Base-by-base conservation (phyloP, 2,797 vertebrate genomes). In the Sebastes nivosus region DNA sequence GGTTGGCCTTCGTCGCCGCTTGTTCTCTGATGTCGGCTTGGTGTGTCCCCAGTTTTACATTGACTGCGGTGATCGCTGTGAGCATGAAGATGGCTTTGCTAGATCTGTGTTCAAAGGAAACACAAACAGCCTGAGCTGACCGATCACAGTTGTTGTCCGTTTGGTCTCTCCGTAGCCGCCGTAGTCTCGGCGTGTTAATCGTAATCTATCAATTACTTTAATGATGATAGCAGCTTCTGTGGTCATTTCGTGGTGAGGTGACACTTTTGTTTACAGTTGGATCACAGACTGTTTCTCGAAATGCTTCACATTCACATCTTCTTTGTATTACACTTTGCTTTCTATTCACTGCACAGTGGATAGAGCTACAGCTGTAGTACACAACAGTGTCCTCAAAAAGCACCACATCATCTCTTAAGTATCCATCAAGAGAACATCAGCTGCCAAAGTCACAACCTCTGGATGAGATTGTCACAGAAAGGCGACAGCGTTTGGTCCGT, bases 391-490 rank as follows among this genome's bases (percentile, higher is more conserved):
- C 71, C 27, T 73, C 22, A 68, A 29, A 81, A 70, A 75, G 16
- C 75, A 55, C 14, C 34, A 27, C 64, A 38, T 73, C 32, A 25
- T 32, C 46, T 36, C 55, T 77, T 13, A 69, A 83, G 61, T 66
- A 58, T 70, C 60, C 46, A 34, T 80, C 46, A 74, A 72, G 34
- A 67, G 38, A 79, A 59, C 55, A 67, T 72, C 72, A 42, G 42
- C 55, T 66, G 61, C 69, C 67, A 46, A 70, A 72, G 83, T 79
- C 57, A 5, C 63, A 80, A 55, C 65, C 67, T 82, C 60, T 69
- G 42, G 75, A 69, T 67, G 5, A 78, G 55, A 34, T 11, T 8
- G 74, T 67, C 9, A 11, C 18, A 59, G 36, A 66, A 32, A 65
- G 63, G 69, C 59, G 60, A 22, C 61, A 66, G 34, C 30, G 67